Base-by-base conservation (phyloP, 2,888 invertebrate genomes). In the Alcis repandata region DNA sequence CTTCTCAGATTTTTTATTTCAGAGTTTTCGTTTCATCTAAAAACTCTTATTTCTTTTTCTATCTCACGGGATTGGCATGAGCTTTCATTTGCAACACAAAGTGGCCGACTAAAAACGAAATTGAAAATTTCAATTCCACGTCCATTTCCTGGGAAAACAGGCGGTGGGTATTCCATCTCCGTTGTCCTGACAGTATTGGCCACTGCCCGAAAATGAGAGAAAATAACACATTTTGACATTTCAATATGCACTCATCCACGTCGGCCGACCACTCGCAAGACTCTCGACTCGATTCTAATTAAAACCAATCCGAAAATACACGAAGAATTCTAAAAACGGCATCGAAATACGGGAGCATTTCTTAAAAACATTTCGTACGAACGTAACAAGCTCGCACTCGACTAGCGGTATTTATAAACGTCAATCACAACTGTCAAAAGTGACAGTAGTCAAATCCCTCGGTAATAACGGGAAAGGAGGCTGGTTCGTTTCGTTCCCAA, bases 371-470 rank as follows among this genome's bases (percentile, higher is more conserved):
- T 85, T 87, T 83, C 80, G 82, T 82, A 82, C 77, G 79, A 82
- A 82, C 79, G 78, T 87, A 89, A 89, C 90, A 86, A 89, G 88
- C 88, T 85, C 86, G 83, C 85, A 87, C 89, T 91, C 85, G 89
- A 88, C 86, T 89, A 79, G 74, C 79, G 83, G 87, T 92, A 91
- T 92, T 91, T 90, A 89, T 88, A 85, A 87, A 88, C 83, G 93
- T 92, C 92, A 92, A 91, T 92, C 93, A 92, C 82, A 84, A 80
- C 89, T 91, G 92, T 92, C 92, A 91, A 75, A 87, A 82, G 84
- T 90, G 92, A 92, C 92, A 91, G 90, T 90, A 91, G 92, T 91
- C 87, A 88, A 91, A 91, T 90, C 90, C 86, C 84, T 82, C 87
- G 79, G 87, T 89, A 90, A 88, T 90, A 87, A 87, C 85, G 87